phyloP scores from a whole-genome alignment of 2,797 vertebrate genomes.

The Ctenosaura bakeri region DNA sequence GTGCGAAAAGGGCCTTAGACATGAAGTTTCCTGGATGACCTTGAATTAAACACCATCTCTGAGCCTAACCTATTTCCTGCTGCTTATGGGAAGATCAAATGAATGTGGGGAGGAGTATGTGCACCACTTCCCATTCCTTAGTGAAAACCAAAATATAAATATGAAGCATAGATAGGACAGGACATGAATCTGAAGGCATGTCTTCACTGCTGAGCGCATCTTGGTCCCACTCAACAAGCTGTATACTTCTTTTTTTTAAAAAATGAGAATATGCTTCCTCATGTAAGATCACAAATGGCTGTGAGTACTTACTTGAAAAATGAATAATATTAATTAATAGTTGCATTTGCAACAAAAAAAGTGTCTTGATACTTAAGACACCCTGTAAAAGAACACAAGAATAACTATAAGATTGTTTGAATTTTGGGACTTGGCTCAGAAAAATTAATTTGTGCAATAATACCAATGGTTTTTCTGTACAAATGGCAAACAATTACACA shows the following conservation, averaged over 20 bases:
- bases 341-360: too few species aligned
- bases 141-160: background rate
- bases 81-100: background rate
- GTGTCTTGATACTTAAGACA: too few species aligned
- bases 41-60: background rate
- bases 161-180: background rate
- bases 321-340: too few species aligned
- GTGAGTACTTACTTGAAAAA: background rate
- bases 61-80: background rate
- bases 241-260: background rate
- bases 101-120: background rate
- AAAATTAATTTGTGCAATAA: too few species aligned
- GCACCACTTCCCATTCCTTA: background rate
- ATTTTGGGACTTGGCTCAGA: too few species aligned
- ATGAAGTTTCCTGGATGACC: background rate
- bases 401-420: too few species aligned
- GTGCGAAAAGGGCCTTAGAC: background rate
- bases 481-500: too few species aligned
- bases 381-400: too few species aligned
- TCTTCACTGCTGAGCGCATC: background rate
- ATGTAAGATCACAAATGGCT: background rate
- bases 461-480: too few species aligned
- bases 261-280: background rate
- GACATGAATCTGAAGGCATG: background rate
- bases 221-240: background rate